Evolutionary conservation across 2,113 vertebrate species (phyloP), one percentile per base, ranked within the genome.

Genomic region (Eolophus roseicapilla): DNA sequence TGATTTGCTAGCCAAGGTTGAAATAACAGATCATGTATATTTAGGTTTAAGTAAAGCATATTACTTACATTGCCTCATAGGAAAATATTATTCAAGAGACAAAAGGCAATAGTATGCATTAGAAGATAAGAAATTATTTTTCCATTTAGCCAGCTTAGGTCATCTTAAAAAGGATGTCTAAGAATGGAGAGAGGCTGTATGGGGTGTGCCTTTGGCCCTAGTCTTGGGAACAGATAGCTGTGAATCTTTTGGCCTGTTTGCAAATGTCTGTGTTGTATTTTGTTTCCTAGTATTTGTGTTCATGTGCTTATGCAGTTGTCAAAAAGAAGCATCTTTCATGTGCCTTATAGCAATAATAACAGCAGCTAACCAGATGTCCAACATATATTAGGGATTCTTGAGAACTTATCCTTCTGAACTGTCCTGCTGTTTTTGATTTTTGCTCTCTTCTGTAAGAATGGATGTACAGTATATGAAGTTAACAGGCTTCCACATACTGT

Each of bases 101-200:
- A 86, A 94, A 95, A 81, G 33, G 62, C 9, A 92, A 44, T n/a
- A 62, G 29, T 55, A 18, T 25, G 41, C 39, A 35, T 71, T 89
- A 55, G 33, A 84, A 86, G 43, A 68, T 90, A 90, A 94, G 71
- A 84, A 93, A 84, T 86, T 86, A 39, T 80, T 92, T 92, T 91
- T 44, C 47, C 10, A 1, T 71, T 90, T 75, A 82, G 50, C 14
- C 44, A 47, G 28, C 31, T 80, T 77, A 27, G 16, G 55, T 31
- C 35, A 50, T 82, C 17, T 91, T 78, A 64, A 8, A 76, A 87
- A 95, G 86, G 55, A 8, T 17, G 3, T 50, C 83, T 74, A 75
- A 68, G 63, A 86, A 64, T 25, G 39, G 8, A 65, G n/a, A 59
- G 41, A 59, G 16, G 13, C 13, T n/a, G 7, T 16, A 20, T 16